Evolutionary conservation across 2,113 vertebrate genomes (phyloP).

Genomic region (Trachemys scripta): DNA sequence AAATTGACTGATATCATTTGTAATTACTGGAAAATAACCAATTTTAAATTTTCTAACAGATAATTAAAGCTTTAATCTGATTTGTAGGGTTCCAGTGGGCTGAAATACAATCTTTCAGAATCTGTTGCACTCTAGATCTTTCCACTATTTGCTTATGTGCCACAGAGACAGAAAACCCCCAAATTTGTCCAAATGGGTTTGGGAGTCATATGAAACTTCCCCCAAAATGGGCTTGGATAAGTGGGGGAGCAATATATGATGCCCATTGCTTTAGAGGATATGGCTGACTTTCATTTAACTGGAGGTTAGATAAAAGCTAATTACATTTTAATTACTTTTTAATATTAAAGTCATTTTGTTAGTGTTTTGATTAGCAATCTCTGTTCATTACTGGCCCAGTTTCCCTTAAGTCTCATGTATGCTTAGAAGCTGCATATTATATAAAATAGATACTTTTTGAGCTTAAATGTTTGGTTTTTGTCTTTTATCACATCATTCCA

Average conservation of each 20-base stretch:
- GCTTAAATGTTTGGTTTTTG: not conserved
- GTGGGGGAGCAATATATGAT: not conserved
- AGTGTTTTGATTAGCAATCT: not conserved
- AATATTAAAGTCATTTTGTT: not conserved
- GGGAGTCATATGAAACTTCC: not conserved
- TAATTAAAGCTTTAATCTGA: conserved; percentile 36
- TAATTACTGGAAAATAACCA: conserved; percentile 68
- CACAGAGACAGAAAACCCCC: not conserved
- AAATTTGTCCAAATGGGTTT: not conserved
- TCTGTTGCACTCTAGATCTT: not conserved
- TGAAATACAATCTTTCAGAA: not conserved
- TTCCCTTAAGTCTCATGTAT: not conserved
- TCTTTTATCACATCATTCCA: not conserved
- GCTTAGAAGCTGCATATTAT: not conserved
- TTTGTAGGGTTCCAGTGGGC: not conserved
- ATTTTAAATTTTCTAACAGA: conserved; percentile 56
- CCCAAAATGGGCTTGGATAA: not conserved
- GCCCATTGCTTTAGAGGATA: not conserved
- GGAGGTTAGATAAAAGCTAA: not conserved
- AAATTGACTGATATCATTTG: conserved; percentile 63
- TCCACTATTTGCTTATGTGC: not conserved
- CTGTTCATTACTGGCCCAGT: not conserved
- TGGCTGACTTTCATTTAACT: not conserved
- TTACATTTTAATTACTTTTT: not conserved
- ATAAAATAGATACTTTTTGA: not conserved